Conservation (phyloP, 2,888 invertebrate species). For the Molanna angustata region DNA sequence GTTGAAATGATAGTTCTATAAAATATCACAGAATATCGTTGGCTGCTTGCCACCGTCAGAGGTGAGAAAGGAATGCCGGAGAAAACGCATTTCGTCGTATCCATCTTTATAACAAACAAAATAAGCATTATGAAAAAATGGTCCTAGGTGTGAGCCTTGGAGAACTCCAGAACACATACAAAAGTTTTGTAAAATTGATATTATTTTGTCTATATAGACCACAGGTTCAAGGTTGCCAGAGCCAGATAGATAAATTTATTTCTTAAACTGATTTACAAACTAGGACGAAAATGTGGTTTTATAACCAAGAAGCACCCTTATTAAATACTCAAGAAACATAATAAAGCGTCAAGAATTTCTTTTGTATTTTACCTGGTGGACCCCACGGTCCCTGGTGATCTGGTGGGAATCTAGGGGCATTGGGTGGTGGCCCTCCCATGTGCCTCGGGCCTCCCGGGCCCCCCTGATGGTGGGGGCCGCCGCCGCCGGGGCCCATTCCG, state of each 20-base stretch:
- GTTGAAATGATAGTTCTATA: too few relatives aligned
- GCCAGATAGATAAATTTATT: too few relatives aligned
- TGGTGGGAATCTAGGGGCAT: slow-evolving; percentile 43
- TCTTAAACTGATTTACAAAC: neutral
- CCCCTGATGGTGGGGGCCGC: slow-evolving; percentile 40
- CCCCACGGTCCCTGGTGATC: slow-evolving; percentile 37
- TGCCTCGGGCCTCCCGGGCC: slow-evolving; percentile 45
- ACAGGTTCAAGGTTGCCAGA: neutral
- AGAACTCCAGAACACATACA: too few relatives aligned
- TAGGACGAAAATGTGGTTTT: neutral
- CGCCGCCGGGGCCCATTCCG: slow-evolving; percentile 32
- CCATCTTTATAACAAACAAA: too few relatives aligned
- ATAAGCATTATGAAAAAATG: too few relatives aligned
- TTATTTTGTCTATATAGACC: too few relatives aligned
- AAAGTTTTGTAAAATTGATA: too few relatives aligned
- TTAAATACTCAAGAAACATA: neutral
- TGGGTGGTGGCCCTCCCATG: slow-evolving; percentile 47
- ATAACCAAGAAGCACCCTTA: neutral
- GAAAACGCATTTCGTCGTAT: too few relatives aligned
- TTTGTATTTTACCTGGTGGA: slow-evolving; percentile 21
- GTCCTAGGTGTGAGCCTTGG: too few relatives aligned
- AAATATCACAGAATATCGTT: too few relatives aligned
- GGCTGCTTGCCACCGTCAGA: too few relatives aligned
- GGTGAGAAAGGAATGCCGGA: too few relatives aligned
- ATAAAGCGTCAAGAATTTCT: neutral